Evolutionary conservation across 1,140 invertebrate species (phyloP).

Genomic region (Heliconius hermathena): DNA sequence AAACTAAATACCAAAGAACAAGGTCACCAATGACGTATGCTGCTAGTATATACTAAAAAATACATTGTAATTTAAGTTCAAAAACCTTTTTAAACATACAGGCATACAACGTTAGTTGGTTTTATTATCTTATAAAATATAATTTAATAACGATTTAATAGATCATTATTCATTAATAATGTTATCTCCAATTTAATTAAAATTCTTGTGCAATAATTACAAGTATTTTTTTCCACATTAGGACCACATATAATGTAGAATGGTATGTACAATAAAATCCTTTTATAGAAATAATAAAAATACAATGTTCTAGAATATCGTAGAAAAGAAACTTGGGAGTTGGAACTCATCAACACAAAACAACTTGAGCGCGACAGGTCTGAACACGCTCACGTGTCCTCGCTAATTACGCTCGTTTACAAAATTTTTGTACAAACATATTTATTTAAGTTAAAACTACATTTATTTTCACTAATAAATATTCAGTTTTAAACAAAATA

Average conservation of each 20-base stretch:
- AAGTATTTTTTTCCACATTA: background rate
- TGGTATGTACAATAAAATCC: too few relatives aligned
- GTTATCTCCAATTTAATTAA: background rate
- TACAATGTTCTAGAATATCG: constrained; percentile 23
- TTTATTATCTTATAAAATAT: background rate
- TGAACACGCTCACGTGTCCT: constrained; percentile 40
- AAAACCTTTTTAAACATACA: background rate
- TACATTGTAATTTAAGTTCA: background rate
- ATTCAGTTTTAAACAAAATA: background rate
- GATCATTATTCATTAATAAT: constrained; percentile 28
- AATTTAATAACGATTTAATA: constrained; percentile 35
- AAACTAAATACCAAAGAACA: constrained; percentile 10
- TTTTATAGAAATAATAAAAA: background rate
- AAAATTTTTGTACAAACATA: background rate
- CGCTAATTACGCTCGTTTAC: background rate
- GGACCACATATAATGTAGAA: too few relatives aligned
- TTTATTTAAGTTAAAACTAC: background rate
- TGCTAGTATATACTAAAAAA: background rate
- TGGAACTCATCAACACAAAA: constrained; percentile 24
- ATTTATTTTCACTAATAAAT: background rate
- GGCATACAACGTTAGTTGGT: background rate
- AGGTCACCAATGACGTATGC: constrained; percentile 18
- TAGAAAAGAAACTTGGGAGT: constrained; percentile 16
- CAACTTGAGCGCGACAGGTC: constrained; percentile 40
- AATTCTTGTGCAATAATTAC: constrained; percentile 29